Evolutionary conservation across 2,888 invertebrate species (phyloP).

Genomic region (Drosophila algonquin): DNA sequence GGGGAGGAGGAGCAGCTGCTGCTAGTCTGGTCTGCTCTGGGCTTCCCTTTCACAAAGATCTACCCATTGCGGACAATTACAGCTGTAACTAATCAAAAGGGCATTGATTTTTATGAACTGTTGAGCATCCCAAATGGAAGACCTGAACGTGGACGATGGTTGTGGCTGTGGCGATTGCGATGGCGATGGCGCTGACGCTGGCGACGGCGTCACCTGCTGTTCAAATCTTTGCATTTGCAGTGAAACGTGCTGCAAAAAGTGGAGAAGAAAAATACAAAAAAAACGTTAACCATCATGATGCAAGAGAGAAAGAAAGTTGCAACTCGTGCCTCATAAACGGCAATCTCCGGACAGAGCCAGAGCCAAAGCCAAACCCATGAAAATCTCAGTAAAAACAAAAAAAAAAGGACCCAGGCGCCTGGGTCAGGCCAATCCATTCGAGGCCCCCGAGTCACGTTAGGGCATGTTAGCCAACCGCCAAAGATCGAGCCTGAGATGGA

Average conservation of each 20-base stretch:
- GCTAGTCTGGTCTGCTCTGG: neutral
- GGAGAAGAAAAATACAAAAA: slow-evolving; percentile 15
- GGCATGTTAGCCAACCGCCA: slow-evolving; percentile 53
- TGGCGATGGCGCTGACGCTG: slow-evolving; percentile 43
- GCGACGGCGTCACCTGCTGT: slow-evolving; percentile 64
- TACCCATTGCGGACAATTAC: slow-evolving; percentile 56
- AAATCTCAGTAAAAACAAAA: slow-evolving; percentile 10
- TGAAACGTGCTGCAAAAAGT: slow-evolving; percentile 64
- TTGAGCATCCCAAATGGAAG: slow-evolving; percentile 47
- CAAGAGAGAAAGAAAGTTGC: slow-evolving; percentile 75
- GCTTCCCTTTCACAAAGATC: slow-evolving; percentile 64
- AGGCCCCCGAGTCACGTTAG: slow-evolving; percentile 64
- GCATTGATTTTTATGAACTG: slow-evolving; percentile 78
- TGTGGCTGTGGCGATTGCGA: slow-evolving; percentile 3
- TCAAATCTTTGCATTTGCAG: slow-evolving; percentile 77
- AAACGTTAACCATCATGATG: slow-evolving; percentile 61
- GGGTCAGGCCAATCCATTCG: slow-evolving; percentile 67
- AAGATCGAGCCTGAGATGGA: slow-evolving; percentile 38
- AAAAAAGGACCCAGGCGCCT: slow-evolving; percentile 44
- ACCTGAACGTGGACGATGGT: slow-evolving; percentile 15
- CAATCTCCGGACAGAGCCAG: slow-evolving; percentile 47
- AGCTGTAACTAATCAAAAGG: slow-evolving; percentile 77
- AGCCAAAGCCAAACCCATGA: slow-evolving; percentile 27
- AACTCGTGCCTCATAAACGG: slow-evolving; percentile 64
- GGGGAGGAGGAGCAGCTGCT: neutral